These are phyloP conservation scores for Trichosurus vulpecula DNA, from an alignment of 2,797 vertebrate genomes.

Conservation along the genomic window DNA sequence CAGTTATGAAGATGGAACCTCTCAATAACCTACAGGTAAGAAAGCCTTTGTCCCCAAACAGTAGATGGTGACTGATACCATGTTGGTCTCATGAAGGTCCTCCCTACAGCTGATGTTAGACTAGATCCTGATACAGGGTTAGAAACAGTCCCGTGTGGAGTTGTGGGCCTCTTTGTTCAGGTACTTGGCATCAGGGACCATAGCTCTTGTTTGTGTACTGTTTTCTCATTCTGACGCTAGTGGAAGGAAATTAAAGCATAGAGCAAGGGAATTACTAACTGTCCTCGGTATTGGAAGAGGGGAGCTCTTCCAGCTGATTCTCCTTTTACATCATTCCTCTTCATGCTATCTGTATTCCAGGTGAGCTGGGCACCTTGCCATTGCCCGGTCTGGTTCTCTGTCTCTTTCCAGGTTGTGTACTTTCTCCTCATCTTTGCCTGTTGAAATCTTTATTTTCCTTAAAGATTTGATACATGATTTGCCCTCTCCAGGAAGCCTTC, in stretches of 20 bases:
- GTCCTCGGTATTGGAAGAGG: not conserved
- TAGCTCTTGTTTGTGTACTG: not conserved
- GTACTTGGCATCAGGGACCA: not conserved
- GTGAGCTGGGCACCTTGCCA: not conserved
- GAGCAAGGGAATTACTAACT: not conserved
- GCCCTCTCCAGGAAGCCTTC: not conserved
- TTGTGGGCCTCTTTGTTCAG: not conserved
- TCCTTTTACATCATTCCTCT: not conserved
- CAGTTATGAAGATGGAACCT: conserved; percentile 99
- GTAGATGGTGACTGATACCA: not conserved
- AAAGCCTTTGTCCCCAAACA: not conserved
- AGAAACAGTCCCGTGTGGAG: conserved; percentile 16
- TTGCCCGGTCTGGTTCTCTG: not conserved
- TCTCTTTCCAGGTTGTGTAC: not conserved
- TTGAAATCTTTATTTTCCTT: not conserved
- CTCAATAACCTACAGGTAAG: conserved; percentile 98
- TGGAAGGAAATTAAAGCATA: not conserved
- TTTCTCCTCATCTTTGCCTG: not conserved
- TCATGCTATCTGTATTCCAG: not conserved
- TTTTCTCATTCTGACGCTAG: not conserved
- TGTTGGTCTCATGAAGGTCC: not conserved
- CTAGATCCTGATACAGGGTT: conserved; percentile 8
- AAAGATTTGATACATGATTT: not conserved
- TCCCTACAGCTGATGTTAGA: conserved; percentile 30
- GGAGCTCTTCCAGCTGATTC: not conserved